Base-by-base conservation (phyloP, 2,888 invertebrate species). In the Limnephilus marmoratus region DNA sequence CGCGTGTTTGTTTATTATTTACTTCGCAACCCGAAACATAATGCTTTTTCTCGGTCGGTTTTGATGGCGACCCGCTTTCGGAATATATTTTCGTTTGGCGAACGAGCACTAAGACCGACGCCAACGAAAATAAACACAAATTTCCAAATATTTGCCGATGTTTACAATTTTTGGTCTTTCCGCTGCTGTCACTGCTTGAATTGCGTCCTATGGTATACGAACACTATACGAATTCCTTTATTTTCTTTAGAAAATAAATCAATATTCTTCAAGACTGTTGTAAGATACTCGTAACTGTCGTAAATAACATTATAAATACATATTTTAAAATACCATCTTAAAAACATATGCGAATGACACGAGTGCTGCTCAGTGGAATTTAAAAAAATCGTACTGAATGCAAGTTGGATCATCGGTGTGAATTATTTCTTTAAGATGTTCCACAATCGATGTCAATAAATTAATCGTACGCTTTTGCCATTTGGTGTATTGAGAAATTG, bases 61-160 rank as follows among this genome's bases (percentile, higher is more conserved):
- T 83, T 34, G 37, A 83, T 83, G 37, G 24, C 83, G 82, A 41
- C 83, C 34, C 83, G 37, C 37, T 83, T 83, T 83, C 37, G 34
- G 83, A 83, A 68, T 68, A 68, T 37, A 41, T 83, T 83, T 83
- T 83, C 31, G 83, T 83, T 83, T 37, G 18, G 37, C 37, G 37
- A 41, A 37, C 83, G 83, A 24, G 83, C 83, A 41, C 9, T n/a
- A 9, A 68, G 68, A 68, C 68, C 83, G 37, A 41, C 83, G 83
- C 83, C 83, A 83, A 4, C 83, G n/a, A 83, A 83, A 83, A 83
- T 83, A 83, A 83, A 83, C 37, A 83, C 37, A 1, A 68, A 37
- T 18, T 37, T 37, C 18, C 83, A 83, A 83, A 83, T 83, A 15
- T 37, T 83, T 83, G 7, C 37, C 15, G 34, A n/a, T 5, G 18